These are phyloP conservation scores for Oxytorus armatus DNA, from an alignment of 2,888 invertebrate genomes.

Conservation along the genomic window DNA sequence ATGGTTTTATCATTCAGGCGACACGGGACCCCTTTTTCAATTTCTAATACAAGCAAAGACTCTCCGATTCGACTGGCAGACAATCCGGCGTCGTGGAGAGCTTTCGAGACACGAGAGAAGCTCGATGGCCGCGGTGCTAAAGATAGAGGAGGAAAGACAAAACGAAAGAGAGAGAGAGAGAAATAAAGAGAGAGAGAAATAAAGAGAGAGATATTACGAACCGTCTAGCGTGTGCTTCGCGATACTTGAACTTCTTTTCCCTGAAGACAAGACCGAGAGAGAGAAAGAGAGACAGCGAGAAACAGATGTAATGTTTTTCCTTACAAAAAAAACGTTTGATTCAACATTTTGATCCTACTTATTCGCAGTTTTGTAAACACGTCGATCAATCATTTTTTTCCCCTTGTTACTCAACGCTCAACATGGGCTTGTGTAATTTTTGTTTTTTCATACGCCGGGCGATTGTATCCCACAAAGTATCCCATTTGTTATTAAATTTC, in stretches of 20 bases:
- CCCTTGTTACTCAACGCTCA: not conserved
- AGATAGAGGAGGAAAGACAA: conserved; percentile 67
- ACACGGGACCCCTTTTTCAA: conserved; percentile 23
- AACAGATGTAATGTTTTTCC: not conserved
- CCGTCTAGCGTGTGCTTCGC: conserved; percentile 26
- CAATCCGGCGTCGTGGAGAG: conserved; percentile 65
- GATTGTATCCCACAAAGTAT: no score
- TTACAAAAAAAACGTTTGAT: not conserved
- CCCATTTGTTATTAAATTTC: no score
- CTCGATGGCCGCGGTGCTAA: conserved; percentile 65
- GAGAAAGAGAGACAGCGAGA: conserved; percentile 17
- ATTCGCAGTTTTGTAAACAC: conserved; percentile 5
- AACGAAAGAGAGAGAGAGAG: conserved; percentile 36
- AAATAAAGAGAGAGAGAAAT: conserved; percentile 38
- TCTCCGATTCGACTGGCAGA: conserved; percentile 60
- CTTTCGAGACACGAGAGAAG: conserved; percentile 41
- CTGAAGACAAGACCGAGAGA: not conserved
- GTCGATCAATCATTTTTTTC: conserved; percentile 25
- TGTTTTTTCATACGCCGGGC: no score
- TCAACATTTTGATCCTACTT: not conserved
- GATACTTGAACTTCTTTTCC: conserved; percentile 27
- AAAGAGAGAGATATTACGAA: conserved; percentile 23
- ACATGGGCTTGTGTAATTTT: not conserved
- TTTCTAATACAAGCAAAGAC: conserved; percentile 47
- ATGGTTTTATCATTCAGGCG: conserved; percentile 4